These are phyloP conservation scores for Bradypodion pumilum DNA, from an alignment of 2,797 vertebrate species.

Conservation along the genomic window DNA sequence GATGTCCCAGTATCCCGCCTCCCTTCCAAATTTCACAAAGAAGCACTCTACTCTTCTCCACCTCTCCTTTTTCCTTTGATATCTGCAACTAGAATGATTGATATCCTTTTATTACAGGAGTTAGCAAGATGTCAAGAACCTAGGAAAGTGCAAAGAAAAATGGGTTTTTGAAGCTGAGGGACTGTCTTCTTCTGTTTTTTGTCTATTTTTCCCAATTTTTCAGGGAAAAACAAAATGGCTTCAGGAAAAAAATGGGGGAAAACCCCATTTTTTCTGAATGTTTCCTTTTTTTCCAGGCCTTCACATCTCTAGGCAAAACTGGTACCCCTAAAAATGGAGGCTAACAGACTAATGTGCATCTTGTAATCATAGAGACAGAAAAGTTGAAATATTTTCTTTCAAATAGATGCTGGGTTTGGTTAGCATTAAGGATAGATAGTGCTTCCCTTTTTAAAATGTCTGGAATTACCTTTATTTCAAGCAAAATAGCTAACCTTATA, in stretches of 20 bases:
- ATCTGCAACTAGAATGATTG: not conserved
- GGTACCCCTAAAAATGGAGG: not conserved
- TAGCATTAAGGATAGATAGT: not conserved
- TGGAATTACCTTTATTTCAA: not conserved
- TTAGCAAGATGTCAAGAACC: not conserved
- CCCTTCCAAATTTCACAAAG: not conserved
- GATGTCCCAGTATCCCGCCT: not conserved
- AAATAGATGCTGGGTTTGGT: not conserved
- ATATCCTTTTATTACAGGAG: not conserved
- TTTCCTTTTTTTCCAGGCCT: too few relatives aligned
- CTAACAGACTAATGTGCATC: not conserved
- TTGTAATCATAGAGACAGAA: not conserved
- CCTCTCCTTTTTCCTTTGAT: not conserved
- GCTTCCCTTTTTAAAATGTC: not conserved
- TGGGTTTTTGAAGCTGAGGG: not conserved
- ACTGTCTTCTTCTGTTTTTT: not conserved
- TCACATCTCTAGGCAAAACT: not conserved
- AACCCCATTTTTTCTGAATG: too few relatives aligned
- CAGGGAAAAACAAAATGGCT: too few relatives aligned
- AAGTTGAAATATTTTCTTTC: not conserved
- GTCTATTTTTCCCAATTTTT: too few relatives aligned
- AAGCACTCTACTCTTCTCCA: not conserved
- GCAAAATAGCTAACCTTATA: not conserved
- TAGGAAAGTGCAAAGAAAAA: not conserved
- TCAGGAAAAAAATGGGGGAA: too few relatives aligned